Base-by-base conservation (phyloP, 30 jellyfish, hydroid and myxozoan species). In the Mastigias papua region DNA sequence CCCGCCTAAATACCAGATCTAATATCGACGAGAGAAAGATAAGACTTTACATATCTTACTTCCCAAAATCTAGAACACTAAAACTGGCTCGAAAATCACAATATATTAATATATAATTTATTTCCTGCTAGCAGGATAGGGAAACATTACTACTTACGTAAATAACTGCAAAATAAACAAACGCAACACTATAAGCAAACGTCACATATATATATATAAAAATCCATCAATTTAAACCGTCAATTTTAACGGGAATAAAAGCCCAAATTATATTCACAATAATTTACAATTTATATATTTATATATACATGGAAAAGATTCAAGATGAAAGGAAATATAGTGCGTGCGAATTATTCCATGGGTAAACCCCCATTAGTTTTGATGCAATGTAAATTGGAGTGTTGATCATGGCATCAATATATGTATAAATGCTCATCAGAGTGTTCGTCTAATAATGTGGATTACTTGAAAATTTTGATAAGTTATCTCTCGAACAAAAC, bases 211-310 rank as follows among this genome's bases (percentile, higher is more conserved):
- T 25, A 54, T 2, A 21, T 54, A 54, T 19, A 54, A 54, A 54
- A 54, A 54, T 54, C 26, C 67, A 54, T 54, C 20, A 54, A 21
- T 11, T 42, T 19, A 54, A 16, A 54, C 67, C 67, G 60, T 6
- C 70, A 5, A 17, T 42, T 63, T 63, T 63, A 17, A 63, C 74
- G 37, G 74, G 83, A 37, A 25, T 1, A 20, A 72, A 72, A 34
- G 69, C 83, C 83, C 69, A 72, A 72, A 72, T 33, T 72, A 25
- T 72, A 72, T 72, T 72, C 83, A 72, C 83, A 72, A 25, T 23
- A 34, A 72, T 72, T 72, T 72, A 72, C 83, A 72, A 72, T 28
- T 10, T 63, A 54, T 54, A 16, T 54, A 72, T 72, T n/a, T 72
- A 37, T 69, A 72, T 72, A 28, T 72, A 72, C 68, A 72, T 33